Percentiles rank a stretch among this genome's conserved stretches.
Evolutionary conservation across 2,888 invertebrate genomes (phyloP).

Genomic region (Altica lythri): DNA sequence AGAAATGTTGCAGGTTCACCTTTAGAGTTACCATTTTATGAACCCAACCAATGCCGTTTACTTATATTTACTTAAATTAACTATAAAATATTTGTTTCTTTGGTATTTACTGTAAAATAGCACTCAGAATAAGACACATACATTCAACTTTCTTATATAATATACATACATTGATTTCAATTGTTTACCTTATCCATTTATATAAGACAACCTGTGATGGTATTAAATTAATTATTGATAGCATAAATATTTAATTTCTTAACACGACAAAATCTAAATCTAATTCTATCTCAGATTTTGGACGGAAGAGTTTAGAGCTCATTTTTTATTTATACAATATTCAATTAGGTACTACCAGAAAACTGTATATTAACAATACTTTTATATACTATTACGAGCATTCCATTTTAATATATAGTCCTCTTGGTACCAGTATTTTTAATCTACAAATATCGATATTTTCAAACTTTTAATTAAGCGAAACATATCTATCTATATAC

Average conservation of each 20-base stretch:
- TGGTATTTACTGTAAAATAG: no score
- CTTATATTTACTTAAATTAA: no score
- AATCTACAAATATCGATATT: slow-evolving; percentile 3
- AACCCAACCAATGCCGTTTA: no score
- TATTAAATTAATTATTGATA: neutral
- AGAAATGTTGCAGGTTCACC: no score
- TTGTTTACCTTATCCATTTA: no score
- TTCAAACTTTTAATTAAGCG: slow-evolving; percentile 23
- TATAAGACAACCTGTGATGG: no score
- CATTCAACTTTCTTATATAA: no score
- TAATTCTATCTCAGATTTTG: slow-evolving; percentile 44
- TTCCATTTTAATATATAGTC: neutral
- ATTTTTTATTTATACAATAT: slow-evolving; percentile 26
- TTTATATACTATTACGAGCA: neutral
- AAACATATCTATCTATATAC: slow-evolving; percentile 21
- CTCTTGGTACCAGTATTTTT: slow-evolving; percentile 9
- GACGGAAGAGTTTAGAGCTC: slow-evolving; percentile 50
- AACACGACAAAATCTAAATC: slow-evolving; percentile 17
- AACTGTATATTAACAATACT: neutral
- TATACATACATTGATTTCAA: no score
- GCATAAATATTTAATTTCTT: slow-evolving; percentile 3
- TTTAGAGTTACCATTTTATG: no score
- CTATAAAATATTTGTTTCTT: no score
- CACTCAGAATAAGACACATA: no score
- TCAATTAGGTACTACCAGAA: neutral